Base-by-base conservation (phyloP, 2,888 invertebrate species). In the Thecophora atra region DNA sequence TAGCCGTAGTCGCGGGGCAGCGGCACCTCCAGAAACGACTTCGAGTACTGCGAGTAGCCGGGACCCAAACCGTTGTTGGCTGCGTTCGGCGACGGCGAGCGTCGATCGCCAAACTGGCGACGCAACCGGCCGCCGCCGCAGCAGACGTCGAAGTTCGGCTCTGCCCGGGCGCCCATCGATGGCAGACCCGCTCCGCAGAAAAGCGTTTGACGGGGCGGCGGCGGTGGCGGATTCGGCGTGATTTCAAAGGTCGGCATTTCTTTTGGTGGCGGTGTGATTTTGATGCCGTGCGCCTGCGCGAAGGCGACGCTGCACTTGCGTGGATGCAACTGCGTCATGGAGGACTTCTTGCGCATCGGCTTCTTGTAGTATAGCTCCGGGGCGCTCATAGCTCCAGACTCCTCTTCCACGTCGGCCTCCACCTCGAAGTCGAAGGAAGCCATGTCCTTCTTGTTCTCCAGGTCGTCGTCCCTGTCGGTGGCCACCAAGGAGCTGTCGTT, bases 31-130 rank as follows among this genome's bases (percentile, higher is more conserved):
- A 94, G 86, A 69, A 95, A 85, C 28, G 92, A 92, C 79, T 90
- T 91, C 79, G 93, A 91, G 88, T 95, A 94, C 84, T 94, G 93
- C 76, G 93, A 93, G 81, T 95, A 95, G 19, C 94, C 91, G 60
- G 90, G 89, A 26, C 89, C 88, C 47, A 89, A 78, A 4, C 87
- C 87, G 47, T 78, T 80, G 1, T 78, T 78, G 17, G 67, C 74
- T 3, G 58, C 77, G 0, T 78, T 78, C 0, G 89, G 89, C 76
- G 89, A 89, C 1, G 83, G 83, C 1, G 90, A 87, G 0, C 90
- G 87, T 56, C 89, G 84, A 37, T 71, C 54, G 24, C 79, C 76
- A 51, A 81, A 75, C 0, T 79, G 76, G 52, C 79, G 79, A 8
- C 81, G 77, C 5, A 51, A 70, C 52, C 73, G 70, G 13, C 62